phyloP scores from a whole-genome alignment of 2,888 invertebrate species.

The Protodeltote pygarga region DNA sequence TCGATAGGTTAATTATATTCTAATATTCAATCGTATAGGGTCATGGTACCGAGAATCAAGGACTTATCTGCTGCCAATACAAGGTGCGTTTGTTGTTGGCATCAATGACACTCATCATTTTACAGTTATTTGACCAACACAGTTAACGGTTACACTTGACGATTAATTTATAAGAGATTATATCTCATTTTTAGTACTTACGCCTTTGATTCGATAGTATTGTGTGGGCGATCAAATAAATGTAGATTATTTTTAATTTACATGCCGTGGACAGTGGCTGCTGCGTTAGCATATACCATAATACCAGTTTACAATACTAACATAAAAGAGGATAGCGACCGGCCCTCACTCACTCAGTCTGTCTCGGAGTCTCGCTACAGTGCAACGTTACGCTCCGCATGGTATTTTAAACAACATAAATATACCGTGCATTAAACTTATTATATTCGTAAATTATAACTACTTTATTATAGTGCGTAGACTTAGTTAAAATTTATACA shows the following conservation, averaged over 20 bases:
- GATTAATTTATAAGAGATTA: conserved; percentile 58
- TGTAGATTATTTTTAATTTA: conserved; percentile 59
- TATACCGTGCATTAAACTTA: conserved; percentile 37
- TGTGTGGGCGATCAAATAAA: conserved; percentile 61
- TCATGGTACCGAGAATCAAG: not conserved
- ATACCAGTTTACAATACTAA: conserved; percentile 79
- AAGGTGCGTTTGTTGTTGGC: conserved; percentile 2
- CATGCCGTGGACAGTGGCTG: conserved; percentile 63
- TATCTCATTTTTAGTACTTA: conserved; percentile 56
- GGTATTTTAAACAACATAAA: conserved; percentile 26
- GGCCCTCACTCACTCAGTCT: conserved; percentile 78
- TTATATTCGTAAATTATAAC: conserved; percentile 20
- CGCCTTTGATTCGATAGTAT: conserved; percentile 45
- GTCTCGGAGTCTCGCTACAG: conserved; percentile 62
- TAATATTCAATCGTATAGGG: not conserved
- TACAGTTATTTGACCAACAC: conserved; percentile 55
- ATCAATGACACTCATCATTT: conserved; percentile 21
- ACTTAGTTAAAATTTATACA: conserved; percentile 7
- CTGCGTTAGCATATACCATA: conserved; percentile 71
- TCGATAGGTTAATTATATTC: too few species aligned
- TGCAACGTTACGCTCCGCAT: conserved; percentile 59
- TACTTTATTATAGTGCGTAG: conserved; percentile 30
- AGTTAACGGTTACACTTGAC: conserved; percentile 50
- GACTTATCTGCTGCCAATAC: not conserved
- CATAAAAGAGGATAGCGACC: conserved; percentile 82